Conservation (phyloP, 2,113 vertebrate genomes). For the Lampris megalopsis region DNA sequence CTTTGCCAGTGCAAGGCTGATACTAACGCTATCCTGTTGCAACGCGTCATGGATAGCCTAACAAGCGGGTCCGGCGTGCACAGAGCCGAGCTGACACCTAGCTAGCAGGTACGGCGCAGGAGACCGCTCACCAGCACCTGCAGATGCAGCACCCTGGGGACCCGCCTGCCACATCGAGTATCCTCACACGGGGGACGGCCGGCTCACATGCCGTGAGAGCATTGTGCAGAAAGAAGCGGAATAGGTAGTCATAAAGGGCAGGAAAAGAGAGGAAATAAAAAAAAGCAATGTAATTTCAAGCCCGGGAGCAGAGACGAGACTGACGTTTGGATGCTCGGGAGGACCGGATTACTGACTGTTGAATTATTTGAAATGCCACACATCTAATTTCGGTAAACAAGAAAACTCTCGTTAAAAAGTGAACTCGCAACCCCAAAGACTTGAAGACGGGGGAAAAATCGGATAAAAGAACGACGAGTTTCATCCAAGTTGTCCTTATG, state of each 20-base stretch:
- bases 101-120: slow-evolving; percentile 48
- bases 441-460: slow-evolving; percentile 2
- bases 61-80: slow-evolving; percentile 21
- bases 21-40: background rate
- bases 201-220: slow-evolving; percentile 38
- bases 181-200: slow-evolving; percentile 37
- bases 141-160: slow-evolving; percentile 53
- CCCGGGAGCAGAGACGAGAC: background rate
- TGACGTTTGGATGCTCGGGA: background rate
- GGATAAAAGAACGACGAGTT: background rate
- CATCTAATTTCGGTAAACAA: background rate
- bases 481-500: no score
- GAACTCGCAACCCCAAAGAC: background rate
- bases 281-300: background rate
- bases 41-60: slow-evolving; percentile 20
- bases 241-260: slow-evolving; percentile 5
- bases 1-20: background rate
- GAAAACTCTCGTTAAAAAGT: background rate
- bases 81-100: slow-evolving; percentile 46
- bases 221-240: slow-evolving; percentile 46
- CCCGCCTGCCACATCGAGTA: slow-evolving; percentile 50
- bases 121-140: slow-evolving; percentile 46
- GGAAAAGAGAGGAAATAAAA: background rate
- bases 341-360: background rate
- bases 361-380: background rate